Percentiles rank a stretch among this genome's conserved stretches.
Evolutionary conservation across 2,113 vertebrate genomes (phyloP).

Genomic region (Otus sunia): DNA sequence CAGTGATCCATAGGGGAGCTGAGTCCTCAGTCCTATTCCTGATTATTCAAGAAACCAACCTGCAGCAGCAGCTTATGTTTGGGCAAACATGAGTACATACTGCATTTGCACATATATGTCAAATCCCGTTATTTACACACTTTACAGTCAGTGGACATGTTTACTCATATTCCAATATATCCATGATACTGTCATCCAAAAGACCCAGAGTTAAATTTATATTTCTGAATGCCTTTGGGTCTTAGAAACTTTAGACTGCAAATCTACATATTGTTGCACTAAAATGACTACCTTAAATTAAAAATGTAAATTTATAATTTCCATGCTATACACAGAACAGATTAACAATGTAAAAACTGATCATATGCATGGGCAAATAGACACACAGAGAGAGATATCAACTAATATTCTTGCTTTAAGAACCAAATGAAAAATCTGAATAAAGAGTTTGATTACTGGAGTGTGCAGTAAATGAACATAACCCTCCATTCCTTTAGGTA

Average conservation of each 20-base stretch:
- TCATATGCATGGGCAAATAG: accelerated
- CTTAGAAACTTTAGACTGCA: neutral
- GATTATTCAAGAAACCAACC: neutral
- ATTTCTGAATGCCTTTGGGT: neutral
- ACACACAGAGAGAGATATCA: neutral
- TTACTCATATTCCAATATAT: neutral
- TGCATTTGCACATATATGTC: neutral
- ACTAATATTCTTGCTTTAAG: neutral
- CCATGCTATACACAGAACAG: neutral
- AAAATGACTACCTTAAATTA: neutral
- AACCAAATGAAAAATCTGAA: neutral
- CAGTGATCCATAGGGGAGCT: neutral
- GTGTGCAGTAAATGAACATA: neutral
- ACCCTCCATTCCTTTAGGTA: neutral
- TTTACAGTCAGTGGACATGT: neutral
- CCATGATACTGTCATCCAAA: neutral
- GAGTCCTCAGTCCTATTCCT: neutral
- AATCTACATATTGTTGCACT: neutral
- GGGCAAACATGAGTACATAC: neutral
- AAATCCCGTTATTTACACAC: neutral
- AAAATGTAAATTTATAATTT: neutral
- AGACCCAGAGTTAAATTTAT: neutral
- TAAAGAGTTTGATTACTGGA: neutral
- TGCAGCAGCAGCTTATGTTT: neutral
- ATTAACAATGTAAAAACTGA: neutral